Percentiles rank a stretch among this genome's conserved stretches.
Evolutionary conservation across 1,140 invertebrate genomes (phyloP).

Genomic region (Pogonomyrmex californicus): DNA sequence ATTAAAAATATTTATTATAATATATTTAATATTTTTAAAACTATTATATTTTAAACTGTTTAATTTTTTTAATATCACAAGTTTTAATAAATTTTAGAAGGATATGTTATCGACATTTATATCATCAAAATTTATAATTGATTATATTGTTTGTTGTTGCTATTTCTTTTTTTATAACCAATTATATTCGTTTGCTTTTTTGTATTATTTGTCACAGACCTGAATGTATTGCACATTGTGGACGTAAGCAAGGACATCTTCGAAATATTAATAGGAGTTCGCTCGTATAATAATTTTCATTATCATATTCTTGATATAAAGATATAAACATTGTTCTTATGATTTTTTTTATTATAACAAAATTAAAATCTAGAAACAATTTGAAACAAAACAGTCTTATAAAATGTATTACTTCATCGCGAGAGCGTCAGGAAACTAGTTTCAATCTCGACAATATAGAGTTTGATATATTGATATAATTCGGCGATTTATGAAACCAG

Average conservation of each 20-base stretch:
- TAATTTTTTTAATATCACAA: slow-evolving; percentile 2
- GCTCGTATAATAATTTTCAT: slow-evolving; percentile 80
- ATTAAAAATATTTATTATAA: not conserved
- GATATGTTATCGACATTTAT: not conserved
- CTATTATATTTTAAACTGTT: not conserved
- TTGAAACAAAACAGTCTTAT: not conserved
- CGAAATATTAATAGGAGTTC: slow-evolving; percentile 82
- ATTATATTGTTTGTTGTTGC: not conserved
- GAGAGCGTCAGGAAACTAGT: not conserved
- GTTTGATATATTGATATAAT: slow-evolving; percentile 34
- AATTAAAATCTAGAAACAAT: not conserved
- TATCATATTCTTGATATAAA: slow-evolving; percentile 83
- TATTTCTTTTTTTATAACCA: not conserved
- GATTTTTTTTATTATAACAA: not conserved
- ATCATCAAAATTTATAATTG: not conserved
- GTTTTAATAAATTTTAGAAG: not conserved
- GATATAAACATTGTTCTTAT: slow-evolving; percentile 80
- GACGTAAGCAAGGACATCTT: slow-evolving; percentile 54
- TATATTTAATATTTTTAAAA: not conserved
- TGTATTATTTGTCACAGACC: slow-evolving; percentile 71
- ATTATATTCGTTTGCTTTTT: not conserved
- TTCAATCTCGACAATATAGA: not conserved
- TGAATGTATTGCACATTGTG: slow-evolving; percentile 56
- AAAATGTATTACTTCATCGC: not conserved
- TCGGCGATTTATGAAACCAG: not conserved